Base-by-base conservation (phyloP, 2,888 invertebrate species). In the Vanessa cardui region DNA sequence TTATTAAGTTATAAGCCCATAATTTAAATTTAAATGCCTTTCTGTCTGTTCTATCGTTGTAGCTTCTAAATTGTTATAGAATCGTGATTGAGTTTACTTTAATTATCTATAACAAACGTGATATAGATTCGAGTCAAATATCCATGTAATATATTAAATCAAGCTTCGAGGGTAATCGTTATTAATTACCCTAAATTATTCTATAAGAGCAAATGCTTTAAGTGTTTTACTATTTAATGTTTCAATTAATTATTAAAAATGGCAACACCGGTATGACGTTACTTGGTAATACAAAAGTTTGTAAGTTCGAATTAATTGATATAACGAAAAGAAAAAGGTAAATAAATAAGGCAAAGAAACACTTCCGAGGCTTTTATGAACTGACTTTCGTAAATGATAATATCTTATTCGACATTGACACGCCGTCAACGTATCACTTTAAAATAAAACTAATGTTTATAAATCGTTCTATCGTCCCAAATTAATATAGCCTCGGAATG, bases 1-100 rank as follows among this genome's bases (percentile, higher is more conserved):
- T 71, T 68, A 73, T 69, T 69, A 68, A 72, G 69, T 71, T 72
- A 73, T 62, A 71, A 66, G 61, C 49, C 61, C 63, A 64, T 72
- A 65, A 72, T 69, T 70, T 66, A 59, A 67, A 56, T 68, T 65
- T 56, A 58, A 54, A 61, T 63, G 62, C 50, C 18, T 33, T 21
- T 45, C 18, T 61, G 44, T 21, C 58, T 33, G 44, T 52, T 33
- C 39, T 58, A 62, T 15, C 31, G 20, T 64, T 20, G 39, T 50
- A n/a, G 18, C 39, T 49, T 31, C 45, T 54, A 44, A 54, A 47
- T 47, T 58, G 50, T 59, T 59, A 33, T 54, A n/a, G 33, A 20
- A 26, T 60, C 60, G 65, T 65, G 60, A 54, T 54, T 2, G n/a
- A 45, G 54, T 59, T 44, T 18, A 39, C n/a, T 39, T n/a, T 59